Evolutionary conservation across 2,113 vertebrate species (phyloP).

Genomic region (Apeltes quadracus): DNA sequence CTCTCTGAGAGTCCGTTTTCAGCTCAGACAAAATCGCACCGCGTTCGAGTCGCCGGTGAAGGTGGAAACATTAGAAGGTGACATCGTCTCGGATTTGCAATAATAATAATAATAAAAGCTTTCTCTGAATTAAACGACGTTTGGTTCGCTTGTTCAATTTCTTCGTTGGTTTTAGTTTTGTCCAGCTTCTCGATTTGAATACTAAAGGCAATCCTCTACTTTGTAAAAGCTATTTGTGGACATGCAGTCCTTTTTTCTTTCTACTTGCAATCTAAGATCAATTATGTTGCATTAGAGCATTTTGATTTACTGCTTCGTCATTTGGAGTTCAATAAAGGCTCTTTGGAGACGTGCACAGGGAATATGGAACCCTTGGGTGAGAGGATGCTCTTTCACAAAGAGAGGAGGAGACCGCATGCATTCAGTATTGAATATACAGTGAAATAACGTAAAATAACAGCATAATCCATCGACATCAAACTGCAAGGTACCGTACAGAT

Average conservation of each 20-base stretch:
- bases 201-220: not conserved
- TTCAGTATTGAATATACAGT: not conserved
- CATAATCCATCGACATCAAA: not conserved
- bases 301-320: constrained; percentile 26
- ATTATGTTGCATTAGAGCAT: not conserved
- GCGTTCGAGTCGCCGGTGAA: not conserved
- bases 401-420: not conserved
- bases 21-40: not conserved
- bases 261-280: not conserved
- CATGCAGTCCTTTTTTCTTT: not conserved
- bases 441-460: not conserved
- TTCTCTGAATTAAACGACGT: not conserved
- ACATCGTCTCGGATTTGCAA: not conserved
- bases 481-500: not conserved
- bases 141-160: not conserved
- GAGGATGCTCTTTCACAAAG: not conserved
- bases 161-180: not conserved
- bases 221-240: not conserved
- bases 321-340: constrained; percentile 42
- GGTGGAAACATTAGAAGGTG: too few species aligned
- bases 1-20: not conserved
- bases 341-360: constrained; percentile 24
- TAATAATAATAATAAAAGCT: too few species aligned
- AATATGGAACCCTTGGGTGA: constrained; percentile 10
- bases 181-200: not conserved